A percentile compares a stretch with the other conserved stretches of the same genome.
Conservation (phyloP, 2,797 vertebrate genomes). For the Cephalopachus bancanus region DNA sequence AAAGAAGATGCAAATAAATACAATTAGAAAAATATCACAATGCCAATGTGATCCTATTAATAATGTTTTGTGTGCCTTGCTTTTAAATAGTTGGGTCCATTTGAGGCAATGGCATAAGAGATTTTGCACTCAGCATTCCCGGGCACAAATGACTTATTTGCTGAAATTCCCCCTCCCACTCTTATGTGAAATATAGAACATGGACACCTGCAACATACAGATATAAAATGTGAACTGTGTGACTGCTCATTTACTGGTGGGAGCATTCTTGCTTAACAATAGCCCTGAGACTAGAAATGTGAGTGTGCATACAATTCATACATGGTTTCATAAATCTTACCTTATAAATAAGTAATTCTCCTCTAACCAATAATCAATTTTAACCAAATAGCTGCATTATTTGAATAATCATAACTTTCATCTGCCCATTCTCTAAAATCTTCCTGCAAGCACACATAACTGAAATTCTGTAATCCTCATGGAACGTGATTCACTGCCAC, state of each 20-base stretch:
- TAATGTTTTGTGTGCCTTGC: slow-evolving; percentile 12
- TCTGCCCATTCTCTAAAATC: slow-evolving; percentile 2
- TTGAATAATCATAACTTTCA: slow-evolving; percentile 45
- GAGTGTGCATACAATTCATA: slow-evolving; percentile 43
- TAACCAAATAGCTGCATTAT: slow-evolving; percentile 21
- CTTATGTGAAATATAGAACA: slow-evolving; percentile 19
- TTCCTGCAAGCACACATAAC: neutral
- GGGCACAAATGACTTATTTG: neutral
- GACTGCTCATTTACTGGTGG: neutral
- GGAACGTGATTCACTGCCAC: slow-evolving; percentile 36
- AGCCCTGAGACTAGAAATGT: neutral
- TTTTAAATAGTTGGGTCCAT: slow-evolving; percentile 36
- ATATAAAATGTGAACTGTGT: neutral
- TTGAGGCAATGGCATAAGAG: neutral
- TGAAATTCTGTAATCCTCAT: neutral
- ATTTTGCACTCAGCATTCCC: neutral
- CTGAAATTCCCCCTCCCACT: neutral
- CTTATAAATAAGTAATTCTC: slow-evolving; percentile 45
- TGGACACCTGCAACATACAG: neutral
- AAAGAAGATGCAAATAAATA: slow-evolving; percentile 31
- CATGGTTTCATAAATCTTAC: slow-evolving; percentile 14
- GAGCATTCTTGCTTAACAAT: slow-evolving; percentile 28
- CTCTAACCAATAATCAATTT: slow-evolving; percentile 35
- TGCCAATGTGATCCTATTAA: neutral
- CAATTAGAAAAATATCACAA: slow-evolving; percentile 41